Conservation (phyloP, 1,140 invertebrate species). For the Pseudomyrmex flavicornis region DNA sequence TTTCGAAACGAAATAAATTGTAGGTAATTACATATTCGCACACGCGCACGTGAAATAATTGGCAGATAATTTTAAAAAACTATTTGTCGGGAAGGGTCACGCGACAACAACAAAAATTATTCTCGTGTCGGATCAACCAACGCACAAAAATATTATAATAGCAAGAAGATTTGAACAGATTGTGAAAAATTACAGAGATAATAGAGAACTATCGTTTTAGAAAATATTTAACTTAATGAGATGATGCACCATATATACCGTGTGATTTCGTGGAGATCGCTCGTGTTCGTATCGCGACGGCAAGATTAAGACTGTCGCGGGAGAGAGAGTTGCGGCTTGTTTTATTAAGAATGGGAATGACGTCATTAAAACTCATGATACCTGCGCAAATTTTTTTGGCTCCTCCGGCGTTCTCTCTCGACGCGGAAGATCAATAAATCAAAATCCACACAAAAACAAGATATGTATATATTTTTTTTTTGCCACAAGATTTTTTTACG, state of each 20-base stretch:
- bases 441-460: too few species aligned
- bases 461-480: too few species aligned
- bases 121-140: background rate
- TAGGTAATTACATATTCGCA: too few species aligned
- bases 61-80: too few species aligned
- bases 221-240: background rate
- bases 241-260: background rate
- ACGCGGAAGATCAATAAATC: too few species aligned
- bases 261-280: background rate
- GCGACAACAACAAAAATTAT: background rate
- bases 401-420: too few species aligned
- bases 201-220: background rate
- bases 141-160: background rate
- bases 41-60: too few species aligned
- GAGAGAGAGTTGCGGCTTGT: slow-evolving; percentile 57
- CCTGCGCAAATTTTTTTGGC: background rate
- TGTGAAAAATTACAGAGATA: slow-evolving; percentile 3
- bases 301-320: slow-evolving; percentile 50
- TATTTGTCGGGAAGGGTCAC: background rate
- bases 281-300: slow-evolving; percentile 47
- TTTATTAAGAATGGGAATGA: slow-evolving; percentile 25
- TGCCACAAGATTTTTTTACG: too few species aligned
- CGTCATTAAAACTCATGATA: slow-evolving; percentile 9
- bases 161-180: background rate
- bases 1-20: too few species aligned